Evolutionary conservation across 1,140 invertebrate genomes (phyloP).

Genomic region (Ladona fulva): DNA sequence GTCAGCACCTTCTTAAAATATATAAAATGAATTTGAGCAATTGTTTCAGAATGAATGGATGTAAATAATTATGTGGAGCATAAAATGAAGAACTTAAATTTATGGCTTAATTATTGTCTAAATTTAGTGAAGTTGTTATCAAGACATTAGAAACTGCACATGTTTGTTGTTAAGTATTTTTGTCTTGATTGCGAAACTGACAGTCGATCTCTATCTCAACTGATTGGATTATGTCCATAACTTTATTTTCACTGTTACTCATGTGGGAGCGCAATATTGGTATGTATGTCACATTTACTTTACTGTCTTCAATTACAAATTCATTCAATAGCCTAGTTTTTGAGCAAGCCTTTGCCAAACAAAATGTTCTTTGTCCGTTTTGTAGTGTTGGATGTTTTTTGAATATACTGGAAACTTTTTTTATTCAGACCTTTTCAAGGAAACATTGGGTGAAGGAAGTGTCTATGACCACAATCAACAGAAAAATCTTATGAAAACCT

Average conservation of each 20-base stretch:
- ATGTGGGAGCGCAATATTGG: slow-evolving; percentile 16
- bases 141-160: slow-evolving; percentile 1
- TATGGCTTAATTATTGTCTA: neutral
- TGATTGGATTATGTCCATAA: slow-evolving; percentile 20
- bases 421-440: too few species aligned
- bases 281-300: slow-evolving; percentile 18
- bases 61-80: neutral
- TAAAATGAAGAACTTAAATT: neutral
- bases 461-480: too few species aligned
- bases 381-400: neutral
- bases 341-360: neutral
- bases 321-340: slow-evolving; percentile 1
- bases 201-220: neutral
- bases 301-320: slow-evolving; percentile 6
- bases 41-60: neutral
- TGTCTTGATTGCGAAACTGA: slow-evolving; percentile 10
- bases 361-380: neutral
- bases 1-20: neutral
- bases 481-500: too few species aligned
- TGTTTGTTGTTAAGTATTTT: slow-evolving; percentile 3
- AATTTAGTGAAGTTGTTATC: neutral
- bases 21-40: neutral
- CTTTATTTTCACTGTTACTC: slow-evolving; percentile 21
- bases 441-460: too few species aligned
- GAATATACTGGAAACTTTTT: too few species aligned